Conservation (phyloP, 2,888 invertebrate species). For the Plagodis pulveraria region DNA sequence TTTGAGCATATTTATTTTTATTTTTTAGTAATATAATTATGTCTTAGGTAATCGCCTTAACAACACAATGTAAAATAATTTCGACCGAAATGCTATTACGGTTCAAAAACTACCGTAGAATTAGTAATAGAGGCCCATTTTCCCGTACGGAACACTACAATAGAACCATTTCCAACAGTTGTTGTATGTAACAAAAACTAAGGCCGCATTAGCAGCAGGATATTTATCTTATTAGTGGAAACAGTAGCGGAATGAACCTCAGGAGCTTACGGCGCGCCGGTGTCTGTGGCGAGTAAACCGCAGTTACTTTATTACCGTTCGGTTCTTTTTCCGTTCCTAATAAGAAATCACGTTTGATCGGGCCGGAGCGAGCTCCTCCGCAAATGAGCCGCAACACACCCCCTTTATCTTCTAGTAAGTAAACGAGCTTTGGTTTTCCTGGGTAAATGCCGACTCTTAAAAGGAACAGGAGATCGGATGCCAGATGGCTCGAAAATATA, state of each 20-base stretch:
- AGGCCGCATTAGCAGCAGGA: constrained; percentile 39
- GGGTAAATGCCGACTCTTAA: constrained; percentile 61
- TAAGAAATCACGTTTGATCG: constrained; percentile 79
- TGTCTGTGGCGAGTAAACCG: constrained; percentile 40
- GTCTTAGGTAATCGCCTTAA: no score
- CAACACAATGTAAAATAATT: no score
- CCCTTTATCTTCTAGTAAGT: constrained; percentile 80
- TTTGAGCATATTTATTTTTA: no score
- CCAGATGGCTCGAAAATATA: constrained; percentile 76
- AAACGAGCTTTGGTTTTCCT: constrained; percentile 69
- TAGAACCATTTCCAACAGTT: constrained; percentile 19
- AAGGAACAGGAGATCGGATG: constrained; percentile 60
- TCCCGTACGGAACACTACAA: constrained; percentile 20
- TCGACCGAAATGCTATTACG: no score
- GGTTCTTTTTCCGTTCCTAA: constrained; percentile 65
- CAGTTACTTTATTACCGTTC: constrained; percentile 64
- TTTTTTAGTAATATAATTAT: no score
- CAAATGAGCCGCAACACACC: constrained; percentile 81
- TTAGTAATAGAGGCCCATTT: no score
- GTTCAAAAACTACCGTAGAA: no score
- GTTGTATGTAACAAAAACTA: constrained; percentile 39
- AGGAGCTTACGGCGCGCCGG: constrained; percentile 47
- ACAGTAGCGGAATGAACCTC: constrained; percentile 58
- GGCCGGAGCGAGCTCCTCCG: constrained; percentile 60
- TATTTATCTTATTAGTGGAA: constrained; percentile 58